Percentiles rank a stretch among this genome's conserved stretches.
Conservation (phyloP, 2,888 invertebrate genomes). For the Drosophila infuscata region DNA sequence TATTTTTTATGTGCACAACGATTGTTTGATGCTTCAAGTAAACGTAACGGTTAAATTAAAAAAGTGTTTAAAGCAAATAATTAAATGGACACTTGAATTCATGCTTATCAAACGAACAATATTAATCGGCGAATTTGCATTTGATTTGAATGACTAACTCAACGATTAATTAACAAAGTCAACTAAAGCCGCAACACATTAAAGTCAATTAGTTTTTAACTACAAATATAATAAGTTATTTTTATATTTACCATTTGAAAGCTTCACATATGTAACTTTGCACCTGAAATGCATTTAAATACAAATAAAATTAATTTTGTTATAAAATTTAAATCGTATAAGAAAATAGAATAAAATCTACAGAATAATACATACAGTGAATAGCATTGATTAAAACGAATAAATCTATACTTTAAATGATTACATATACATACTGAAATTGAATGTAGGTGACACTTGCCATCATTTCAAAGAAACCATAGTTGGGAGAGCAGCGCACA, state of each 20-base stretch:
- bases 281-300: background rate
- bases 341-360: background rate
- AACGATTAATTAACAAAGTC: background rate
- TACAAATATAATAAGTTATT: background rate
- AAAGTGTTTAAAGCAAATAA: background rate
- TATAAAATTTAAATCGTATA: background rate
- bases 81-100: background rate
- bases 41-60: background rate
- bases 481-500: conserved; percentile 11
- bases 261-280: background rate
- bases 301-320: background rate
- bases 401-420: background rate
- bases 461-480: conserved; percentile 48
- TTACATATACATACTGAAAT: too few relatives aligned
- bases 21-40: background rate
- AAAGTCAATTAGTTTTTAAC: background rate
- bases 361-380: background rate
- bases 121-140: background rate
- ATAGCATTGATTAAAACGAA: background rate
- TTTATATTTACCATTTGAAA: background rate
- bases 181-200: background rate
- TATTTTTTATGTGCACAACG: background rate
- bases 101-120: background rate
- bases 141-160: background rate
- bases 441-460: conserved; percentile 16